Base-by-base conservation (phyloP, 2,113 vertebrate species). In the Leucopsar rothschildi region DNA sequence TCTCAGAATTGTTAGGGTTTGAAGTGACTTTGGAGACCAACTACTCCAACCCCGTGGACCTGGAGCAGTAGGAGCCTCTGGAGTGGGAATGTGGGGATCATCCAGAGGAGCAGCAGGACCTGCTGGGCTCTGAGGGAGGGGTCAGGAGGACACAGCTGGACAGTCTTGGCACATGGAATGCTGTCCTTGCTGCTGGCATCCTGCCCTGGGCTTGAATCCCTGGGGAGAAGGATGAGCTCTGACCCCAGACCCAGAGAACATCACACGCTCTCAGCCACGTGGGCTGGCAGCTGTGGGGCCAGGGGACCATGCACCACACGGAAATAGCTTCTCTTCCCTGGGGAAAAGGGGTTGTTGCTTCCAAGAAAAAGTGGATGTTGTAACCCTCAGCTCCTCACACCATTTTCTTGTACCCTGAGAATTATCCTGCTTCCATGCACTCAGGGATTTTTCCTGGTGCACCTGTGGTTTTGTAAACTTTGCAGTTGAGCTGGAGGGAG, bases 171-270 rank as follows among this genome's bases (percentile, higher is more conserved):
- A 0, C 20, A 0, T 23, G 44, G 49, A 63, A 27, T 1, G 1
- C 19, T 50, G 57, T 47, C 82, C 28, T 29, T 23, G 13, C 45
- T 66, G 87, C 50, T 64, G 83, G 92, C 73, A 13, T 20, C 1
- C 1, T 55, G 90, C 72, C 59, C 20, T 29, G 42, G 39, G 50
- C 39, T 85, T 10, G 65, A 33, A 57, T 83, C 69, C 42, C 39
- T 35, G 64, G 31, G 69, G 81, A 73, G 44, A 27, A 35, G 0
- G 1, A 39, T 64, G n/a, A 24, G 50, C 50, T 81, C 39, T 49
- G 50, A 44, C 18, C 55, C 80, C 0, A 0, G 25, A 9, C 33
- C 45, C 40, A 25, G 56, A 3, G 60, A 40, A 44, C 1, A 0
- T 93, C 92, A 84, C 72, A 40, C 1, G 5, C 85, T 61, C 5